Base-by-base conservation (phyloP, 2,888 invertebrate genomes). In the Beris chalybata region DNA sequence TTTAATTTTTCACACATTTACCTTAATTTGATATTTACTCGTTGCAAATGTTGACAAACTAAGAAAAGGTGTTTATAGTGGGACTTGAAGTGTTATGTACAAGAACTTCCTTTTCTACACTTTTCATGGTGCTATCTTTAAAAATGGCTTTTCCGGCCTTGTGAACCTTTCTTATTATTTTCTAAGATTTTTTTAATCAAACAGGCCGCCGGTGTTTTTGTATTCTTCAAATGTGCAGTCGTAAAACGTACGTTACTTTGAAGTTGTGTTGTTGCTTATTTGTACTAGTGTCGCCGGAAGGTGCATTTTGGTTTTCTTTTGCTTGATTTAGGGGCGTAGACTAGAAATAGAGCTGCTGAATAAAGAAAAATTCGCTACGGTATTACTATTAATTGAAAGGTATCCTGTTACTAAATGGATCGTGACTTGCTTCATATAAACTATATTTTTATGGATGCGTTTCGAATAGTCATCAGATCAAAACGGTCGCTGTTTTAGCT, bases 91-190 rank as follows among this genome's bases (percentile, higher is more conserved):
- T 68, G 69, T 55, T 69, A 70, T 56, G 66, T 70, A 50, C 67
- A 64, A 48, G 59, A 70, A 72, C 72, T 72, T 71, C 72, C 72
- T 72, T 71, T 72, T 72, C 71, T 71, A 72, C 72, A 72, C 72
- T 71, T 71, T 71, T 66, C 59, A 47, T 45, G 38, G 31, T 52
- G 67, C 57, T 61, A 54, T 65, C 67, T 50, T 64, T 44, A 69
- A 69, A 70, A 67, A 69, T 67, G 67, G 69, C 71, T 68, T 71
- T 71, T 69, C 64, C 61, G 71, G 66, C 57, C 66, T 65, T 59
- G 50, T 61, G 54, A 61, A 66, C 54, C 57, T 67, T 63, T 68
- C 68, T 66, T 65, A 59, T 66, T 63, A 58, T 65, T 53, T 69
- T 66, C 45, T 32, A 56, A 52, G 43, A 45, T 65, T 69, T 67